Conservation (phyloP, 2,888 invertebrate species). For the Minunthozetes semirufus region DNA sequence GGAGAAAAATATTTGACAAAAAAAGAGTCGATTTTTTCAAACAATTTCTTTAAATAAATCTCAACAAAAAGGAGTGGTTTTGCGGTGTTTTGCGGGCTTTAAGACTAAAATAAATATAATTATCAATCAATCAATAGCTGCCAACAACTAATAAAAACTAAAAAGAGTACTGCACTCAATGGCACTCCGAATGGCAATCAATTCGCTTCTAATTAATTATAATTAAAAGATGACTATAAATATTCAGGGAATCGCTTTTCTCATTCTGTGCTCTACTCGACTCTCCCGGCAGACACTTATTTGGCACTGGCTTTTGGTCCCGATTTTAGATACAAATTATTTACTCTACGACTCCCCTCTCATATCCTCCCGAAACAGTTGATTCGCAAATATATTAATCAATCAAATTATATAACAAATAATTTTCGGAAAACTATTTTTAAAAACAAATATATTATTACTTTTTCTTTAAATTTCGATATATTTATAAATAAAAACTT, state of each 20-base stretch:
- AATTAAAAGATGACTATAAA: constrained; percentile 3
- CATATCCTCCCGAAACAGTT: background rate
- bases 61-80: background rate
- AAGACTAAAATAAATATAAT: background rate
- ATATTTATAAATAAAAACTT: too few species aligned
- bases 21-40: background rate
- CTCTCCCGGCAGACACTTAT: background rate
- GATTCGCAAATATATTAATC: background rate
- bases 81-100: too few species aligned
- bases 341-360: background rate
- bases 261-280: too few species aligned
- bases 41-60: background rate
- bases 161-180: background rate
- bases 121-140: constrained; percentile 24
- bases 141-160: background rate
- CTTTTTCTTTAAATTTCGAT: too few species aligned
- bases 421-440: background rate
- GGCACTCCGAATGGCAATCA: background rate
- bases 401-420: background rate
- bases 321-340: constrained; percentile 14
- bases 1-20: too few species aligned
- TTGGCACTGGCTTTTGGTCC: constrained; percentile 14
- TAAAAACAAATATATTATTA: too few species aligned
- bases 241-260: background rate
- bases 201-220: background rate